Base-by-base conservation (phyloP, 2,888 invertebrate genomes). In the Lycocerus yunnanus region DNA sequence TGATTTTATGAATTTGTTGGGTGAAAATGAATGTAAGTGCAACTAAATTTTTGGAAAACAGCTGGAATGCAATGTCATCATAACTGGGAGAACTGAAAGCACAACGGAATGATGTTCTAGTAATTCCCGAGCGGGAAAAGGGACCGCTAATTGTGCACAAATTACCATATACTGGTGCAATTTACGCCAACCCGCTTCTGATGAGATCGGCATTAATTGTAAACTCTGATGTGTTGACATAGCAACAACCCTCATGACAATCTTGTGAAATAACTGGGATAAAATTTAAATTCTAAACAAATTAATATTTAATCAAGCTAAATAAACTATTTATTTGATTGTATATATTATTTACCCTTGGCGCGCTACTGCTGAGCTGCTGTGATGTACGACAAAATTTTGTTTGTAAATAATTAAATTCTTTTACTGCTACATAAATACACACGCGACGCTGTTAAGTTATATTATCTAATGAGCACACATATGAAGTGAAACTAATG, bases 131-230 rank as follows among this genome's bases (percentile, higher is more conserved):
- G 71, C 74, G 76, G 76, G 77, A 78, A 77, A 79, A 70, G 77
- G 77, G 73, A 73, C 78, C 78, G 73, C 80, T 81, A 81, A 81
- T 81, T 81, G 79, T 79, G 77, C 79, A 75, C 80, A 80, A 81
- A 81, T 81, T 81, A 80, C 80, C 81, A 80, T 80, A 81, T 80
- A 81, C 77, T 73, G 75, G 78, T 73, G 77, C 73, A 78, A 80
- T 77, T 78, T 78, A 76, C 76, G 74, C 74, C 70, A 78, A 78
- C 76, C 77, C 73, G 75, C 61, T 73, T 73, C 75, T 74, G 77
- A 77, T 77, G 79, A 74, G 75, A 78, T 78, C 73, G 73, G 75
- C 76, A 68, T 75, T 75, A 75, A 74, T 77, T 74, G 68, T 70
- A 70, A 74, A 75, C 72, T 75, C 73, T 73, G 73, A 72, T 24